Base-by-base conservation (phyloP, 2,113 vertebrate genomes). In the Trochalopteron elliotii region DNA sequence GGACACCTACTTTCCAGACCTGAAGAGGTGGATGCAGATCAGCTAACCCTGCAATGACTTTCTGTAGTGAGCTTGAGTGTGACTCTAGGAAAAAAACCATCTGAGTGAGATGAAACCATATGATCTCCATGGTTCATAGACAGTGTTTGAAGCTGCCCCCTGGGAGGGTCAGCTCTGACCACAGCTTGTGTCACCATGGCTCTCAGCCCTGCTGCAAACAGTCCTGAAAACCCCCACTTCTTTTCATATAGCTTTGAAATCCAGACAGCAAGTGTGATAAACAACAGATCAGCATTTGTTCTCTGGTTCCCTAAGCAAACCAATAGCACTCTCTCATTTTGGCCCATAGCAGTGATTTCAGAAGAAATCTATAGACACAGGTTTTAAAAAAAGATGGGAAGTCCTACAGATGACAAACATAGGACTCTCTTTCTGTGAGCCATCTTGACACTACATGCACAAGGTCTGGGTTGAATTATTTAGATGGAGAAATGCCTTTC, bases 391-490 rank as follows among this genome's bases (percentile, higher is more conserved):
- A 89, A 28, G 42, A 57, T 87, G 77, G 81, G 10, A 90, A 93
- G 37, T 83, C 27, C 80, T 71, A 40, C 68, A 94, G 75, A 90
- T 77, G 69, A 90, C 87, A 97, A 96, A 87, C 52, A 69, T 12
- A 70, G 86, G 87, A 49, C 19, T 93, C 37, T 14, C 44, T 93
- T 72, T 93, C 74, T 91, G 72, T 60, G 27, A 81, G 25, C 37
- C 71, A 27, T 45, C 33, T 31, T 68, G 37, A 53, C 15, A 71
- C 11, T 16, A 49, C 42, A 17, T 12, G 12, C 27, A 37, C 16
- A n/a, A 87, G 35, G 72, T 21, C 25, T 69, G 17, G 53, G 39
- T 79, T 96, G 79, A 97, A 93, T 92, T 89, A 92, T 93, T 94
- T 93, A 93, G 56, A 44, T 0, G 14, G 42, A 33, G 57, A 95